Conservation (phyloP, 2,888 invertebrate genomes). For the Apoda limacodes region DNA sequence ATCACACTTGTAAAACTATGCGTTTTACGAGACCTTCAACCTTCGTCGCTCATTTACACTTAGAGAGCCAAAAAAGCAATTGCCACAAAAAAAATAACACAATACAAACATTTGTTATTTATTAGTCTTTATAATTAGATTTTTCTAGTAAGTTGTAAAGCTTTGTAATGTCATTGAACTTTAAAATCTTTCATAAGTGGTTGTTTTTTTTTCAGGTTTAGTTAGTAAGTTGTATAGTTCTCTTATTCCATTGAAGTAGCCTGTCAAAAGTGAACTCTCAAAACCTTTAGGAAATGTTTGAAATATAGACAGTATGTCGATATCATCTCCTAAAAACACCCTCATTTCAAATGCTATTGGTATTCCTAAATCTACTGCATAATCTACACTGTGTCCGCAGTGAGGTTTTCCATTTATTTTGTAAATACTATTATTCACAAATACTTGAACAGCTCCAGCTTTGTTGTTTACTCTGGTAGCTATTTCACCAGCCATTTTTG, state of each 20-base stretch:
- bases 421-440: conserved; percentile 37
- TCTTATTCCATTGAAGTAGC: conserved; percentile 45
- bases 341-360: conserved; percentile 44
- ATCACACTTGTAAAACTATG: conserved; percentile 35
- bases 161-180: no score
- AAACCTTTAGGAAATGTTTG: conserved; percentile 43
- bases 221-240: conserved; percentile 39
- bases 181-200: no score
- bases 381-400: conserved; percentile 57
- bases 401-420: conserved; percentile 31
- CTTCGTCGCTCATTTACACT: no score
- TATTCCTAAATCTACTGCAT: conserved; percentile 30
- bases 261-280: conserved; percentile 34
- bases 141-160: no score
- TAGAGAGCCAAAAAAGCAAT: no score
- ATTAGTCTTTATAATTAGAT: no score
- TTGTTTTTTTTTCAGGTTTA: conserved; percentile 31
- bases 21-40: no score
- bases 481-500: conserved; percentile 32
- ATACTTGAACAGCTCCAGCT: conserved; percentile 33
- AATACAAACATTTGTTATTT: no score
- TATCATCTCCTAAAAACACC: conserved; percentile 40
- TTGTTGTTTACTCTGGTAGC: conserved; percentile 41
- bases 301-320: conserved; percentile 36
- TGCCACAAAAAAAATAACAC: no score